phyloP scores from a whole-genome alignment of 2,888 invertebrate species.

The Teleogryllus oceanicus region DNA sequence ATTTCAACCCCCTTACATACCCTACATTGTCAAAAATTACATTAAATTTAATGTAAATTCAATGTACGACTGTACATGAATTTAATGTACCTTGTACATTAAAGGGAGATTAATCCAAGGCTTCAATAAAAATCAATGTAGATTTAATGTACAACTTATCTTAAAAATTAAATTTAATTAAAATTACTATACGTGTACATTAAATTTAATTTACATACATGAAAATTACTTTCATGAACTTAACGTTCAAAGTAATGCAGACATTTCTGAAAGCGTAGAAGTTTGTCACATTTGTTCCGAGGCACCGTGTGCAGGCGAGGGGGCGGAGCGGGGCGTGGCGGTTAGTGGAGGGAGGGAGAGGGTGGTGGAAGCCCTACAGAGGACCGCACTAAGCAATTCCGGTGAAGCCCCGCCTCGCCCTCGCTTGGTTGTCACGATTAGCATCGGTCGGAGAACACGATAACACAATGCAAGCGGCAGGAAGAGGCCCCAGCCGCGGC shows the following conservation, averaged over 20 bases:
- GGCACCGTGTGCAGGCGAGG: background rate
- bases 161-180: too few relatives aligned
- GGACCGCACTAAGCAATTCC: constrained; percentile 19
- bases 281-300: background rate
- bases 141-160: too few relatives aligned
- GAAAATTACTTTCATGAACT: too few relatives aligned
- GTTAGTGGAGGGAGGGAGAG: background rate
- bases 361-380: background rate
- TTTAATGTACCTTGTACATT: too few relatives aligned
- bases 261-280: background rate
- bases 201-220: background rate
- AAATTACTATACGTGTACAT: too few relatives aligned
- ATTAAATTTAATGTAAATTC: too few relatives aligned
- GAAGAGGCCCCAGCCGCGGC: too few relatives aligned
- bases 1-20: background rate
- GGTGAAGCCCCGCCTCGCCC: constrained; percentile 10
- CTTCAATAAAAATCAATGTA: too few relatives aligned
- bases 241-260: background rate
- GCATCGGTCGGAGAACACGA: constrained; percentile 2
- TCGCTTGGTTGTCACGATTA: constrained; percentile 18
- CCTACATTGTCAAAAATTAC: background rate
- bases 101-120: too few relatives aligned
- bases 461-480: background rate
- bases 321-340: background rate
- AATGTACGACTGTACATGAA: too few relatives aligned